Conservation (phyloP, 2,113 vertebrate genomes). For the Pavo muticus region DNA sequence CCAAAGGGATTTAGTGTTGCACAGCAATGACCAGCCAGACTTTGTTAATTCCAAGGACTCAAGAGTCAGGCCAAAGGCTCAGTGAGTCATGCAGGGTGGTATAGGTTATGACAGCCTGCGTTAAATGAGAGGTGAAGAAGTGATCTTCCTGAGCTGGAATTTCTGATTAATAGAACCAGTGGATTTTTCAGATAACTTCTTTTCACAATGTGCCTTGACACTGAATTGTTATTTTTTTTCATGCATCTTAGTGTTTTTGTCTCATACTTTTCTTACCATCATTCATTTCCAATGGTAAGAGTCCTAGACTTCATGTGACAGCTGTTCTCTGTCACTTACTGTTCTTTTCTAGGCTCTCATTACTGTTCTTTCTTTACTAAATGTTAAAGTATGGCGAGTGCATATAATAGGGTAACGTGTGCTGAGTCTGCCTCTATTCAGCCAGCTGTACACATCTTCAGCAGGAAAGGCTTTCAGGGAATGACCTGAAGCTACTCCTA, state of each 20-base stretch:
- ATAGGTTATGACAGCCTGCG: background rate
- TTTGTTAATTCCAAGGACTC: fast-evolving
- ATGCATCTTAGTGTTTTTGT: background rate
- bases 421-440: background rate
- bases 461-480: conserved; percentile 7
- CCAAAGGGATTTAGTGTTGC: background rate
- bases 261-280: background rate
- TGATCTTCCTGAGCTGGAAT: background rate
- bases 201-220: background rate
- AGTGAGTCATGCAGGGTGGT: fast-evolving
- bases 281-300: background rate
- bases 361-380: background rate
- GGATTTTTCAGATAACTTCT: background rate
- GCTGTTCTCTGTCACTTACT: background rate
- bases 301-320: background rate
- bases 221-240: background rate
- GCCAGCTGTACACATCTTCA: background rate
- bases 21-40: fast-evolving
- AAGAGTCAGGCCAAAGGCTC: background rate
- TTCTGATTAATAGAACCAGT: background rate
- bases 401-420: fast-evolving
- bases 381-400: background rate
- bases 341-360: background rate
- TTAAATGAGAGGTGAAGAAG: background rate
- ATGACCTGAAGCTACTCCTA: background rate